Evolutionary conservation across 2,797 vertebrate species (phyloP), one percentile per base, ranked within the genome.

Genomic region (Coreius guichenoti): DNA sequence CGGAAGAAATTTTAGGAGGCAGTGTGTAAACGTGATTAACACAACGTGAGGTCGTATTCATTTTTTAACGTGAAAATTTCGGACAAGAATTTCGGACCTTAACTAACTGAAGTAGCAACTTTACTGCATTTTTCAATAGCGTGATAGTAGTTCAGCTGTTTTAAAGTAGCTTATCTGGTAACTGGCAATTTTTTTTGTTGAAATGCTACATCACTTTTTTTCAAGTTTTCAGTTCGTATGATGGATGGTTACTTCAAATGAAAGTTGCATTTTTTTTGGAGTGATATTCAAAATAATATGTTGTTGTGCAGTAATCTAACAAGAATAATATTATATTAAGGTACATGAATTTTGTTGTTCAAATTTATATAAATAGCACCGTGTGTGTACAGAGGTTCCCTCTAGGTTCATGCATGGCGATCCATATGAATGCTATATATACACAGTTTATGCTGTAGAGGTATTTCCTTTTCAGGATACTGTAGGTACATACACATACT

Each of bases 141-240:
- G 1, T 67, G 65, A 5, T 29, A 6, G 23, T 49, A 29, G n/a
- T 47, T 72, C 2, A 47, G n/a, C 14, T 29, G 39, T 47, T 74
- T 49, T 29, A 73, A 49, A 29, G 14, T 45, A 33, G 3, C 72
- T 23, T 58, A 6, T 14, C 3, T 31, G 16, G 16, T 67, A 33
- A 21, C 16, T 21, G 19, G 17, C 1, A 0, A 1, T 23, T 6
- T 26, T 6, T 11, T 1, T 19, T 9, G 3, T 4, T 26, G n/a
- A 26, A 26, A 61, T 61, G 12, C 12, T 61, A 26, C 0, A 61
- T n/a, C 3, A 58, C 9, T 5, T 26, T 13, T 56, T 26, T 26
- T 51, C 16, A 21, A 1, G 36, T 19, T 45, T 72, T 16, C 2
- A 23, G 3, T 54, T 75, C 3, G 7, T 54, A 54, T 33, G 3